phyloP scores from a whole-genome alignment of 1,140 invertebrate species.

The Eciton burchellii region DNA sequence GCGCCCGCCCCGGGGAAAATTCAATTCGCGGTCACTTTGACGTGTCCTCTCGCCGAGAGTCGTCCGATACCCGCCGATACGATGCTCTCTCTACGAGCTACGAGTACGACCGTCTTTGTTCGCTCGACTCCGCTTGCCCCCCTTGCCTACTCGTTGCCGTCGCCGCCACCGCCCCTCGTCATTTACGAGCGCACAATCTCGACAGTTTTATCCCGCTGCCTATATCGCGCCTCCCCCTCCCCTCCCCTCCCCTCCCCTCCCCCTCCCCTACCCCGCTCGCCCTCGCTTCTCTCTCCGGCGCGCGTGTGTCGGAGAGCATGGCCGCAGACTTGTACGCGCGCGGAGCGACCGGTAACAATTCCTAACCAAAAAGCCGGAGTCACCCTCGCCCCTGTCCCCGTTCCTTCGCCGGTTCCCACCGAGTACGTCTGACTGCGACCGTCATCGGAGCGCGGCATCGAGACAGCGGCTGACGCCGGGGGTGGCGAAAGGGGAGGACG shows the following conservation, averaged over 20 bases:
- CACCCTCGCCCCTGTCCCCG: conserved; percentile 77
- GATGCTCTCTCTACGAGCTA: conserved; percentile 65
- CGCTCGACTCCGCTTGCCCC: conserved; percentile 35
- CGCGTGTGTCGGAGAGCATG: conserved; percentile 46
- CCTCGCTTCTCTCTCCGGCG: conserved; percentile 29
- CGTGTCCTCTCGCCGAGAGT: conserved; percentile 68
- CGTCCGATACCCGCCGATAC: conserved; percentile 71
- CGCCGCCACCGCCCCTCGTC: conserved; percentile 2
- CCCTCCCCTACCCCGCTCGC: too few relatives aligned
- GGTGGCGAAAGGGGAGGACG: conserved; percentile 26
- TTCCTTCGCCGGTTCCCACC: conserved; percentile 58
- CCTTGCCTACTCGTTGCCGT: conserved; percentile 4
- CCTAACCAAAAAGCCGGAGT: conserved; percentile 83
- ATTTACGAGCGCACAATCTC: conserved; percentile 49
- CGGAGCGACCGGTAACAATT: conserved; percentile 79
- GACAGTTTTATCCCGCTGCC: conserved; percentile 65
- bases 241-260: conserved; percentile 18
- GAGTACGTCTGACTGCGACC: conserved; percentile 81
- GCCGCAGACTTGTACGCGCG: conserved; percentile 70
- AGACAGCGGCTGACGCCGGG: conserved; percentile 57
- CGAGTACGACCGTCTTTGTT: conserved; percentile 63
- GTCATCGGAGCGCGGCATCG: conserved; percentile 78
- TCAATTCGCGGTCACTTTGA: conserved; percentile 79
- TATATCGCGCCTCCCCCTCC: conserved; percentile 29
- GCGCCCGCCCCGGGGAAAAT: conserved; percentile 70